A percentile compares a stretch with the other conserved stretches of the same genome.
phyloP scores from a whole-genome alignment of 2,797 vertebrate species.

The Caiman crocodilus region DNA sequence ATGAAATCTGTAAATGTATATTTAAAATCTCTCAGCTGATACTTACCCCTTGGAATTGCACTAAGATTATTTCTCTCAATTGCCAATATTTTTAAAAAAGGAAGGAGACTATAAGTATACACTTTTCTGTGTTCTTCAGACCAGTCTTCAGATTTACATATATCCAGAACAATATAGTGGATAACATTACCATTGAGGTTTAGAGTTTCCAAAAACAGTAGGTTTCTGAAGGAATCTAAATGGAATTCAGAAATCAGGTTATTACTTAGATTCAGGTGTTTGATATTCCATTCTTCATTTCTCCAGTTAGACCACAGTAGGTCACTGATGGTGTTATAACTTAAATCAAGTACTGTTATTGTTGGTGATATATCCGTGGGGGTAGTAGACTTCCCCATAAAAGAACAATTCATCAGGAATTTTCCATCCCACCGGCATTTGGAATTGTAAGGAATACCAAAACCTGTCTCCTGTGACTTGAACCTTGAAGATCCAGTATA shows the following conservation, averaged over 20 bases:
- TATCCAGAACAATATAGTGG: constrained; percentile 23
- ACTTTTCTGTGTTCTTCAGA: neutral
- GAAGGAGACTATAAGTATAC: constrained; percentile 75
- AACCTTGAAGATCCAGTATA: constrained; percentile 40
- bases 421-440: constrained; percentile 76
- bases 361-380: constrained; percentile 64
- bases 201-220: constrained; percentile 70
- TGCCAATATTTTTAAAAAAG: constrained; percentile 84
- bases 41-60: constrained; percentile 86
- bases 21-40: neutral
- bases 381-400: constrained; percentile 66
- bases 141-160: neutral
- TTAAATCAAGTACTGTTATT: constrained; percentile 79
- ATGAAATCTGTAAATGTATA: rapidly evolving
- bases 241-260: constrained; percentile 83
- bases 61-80: constrained; percentile 86
- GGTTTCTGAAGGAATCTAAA: constrained; percentile 70
- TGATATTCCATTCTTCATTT: constrained; percentile 68
- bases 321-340: constrained; percentile 77
- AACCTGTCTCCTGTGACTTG: constrained; percentile 23
- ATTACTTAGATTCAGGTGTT: constrained; percentile 85
- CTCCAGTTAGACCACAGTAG: constrained; percentile 55
- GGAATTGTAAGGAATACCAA: neutral
- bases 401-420: constrained; percentile 84
- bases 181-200: constrained; percentile 66